A percentile compares a stretch with the other conserved stretches of the same genome.
phyloP scores from a whole-genome alignment of 2,797 vertebrate species.

The Triplophysa bombifrons region DNA sequence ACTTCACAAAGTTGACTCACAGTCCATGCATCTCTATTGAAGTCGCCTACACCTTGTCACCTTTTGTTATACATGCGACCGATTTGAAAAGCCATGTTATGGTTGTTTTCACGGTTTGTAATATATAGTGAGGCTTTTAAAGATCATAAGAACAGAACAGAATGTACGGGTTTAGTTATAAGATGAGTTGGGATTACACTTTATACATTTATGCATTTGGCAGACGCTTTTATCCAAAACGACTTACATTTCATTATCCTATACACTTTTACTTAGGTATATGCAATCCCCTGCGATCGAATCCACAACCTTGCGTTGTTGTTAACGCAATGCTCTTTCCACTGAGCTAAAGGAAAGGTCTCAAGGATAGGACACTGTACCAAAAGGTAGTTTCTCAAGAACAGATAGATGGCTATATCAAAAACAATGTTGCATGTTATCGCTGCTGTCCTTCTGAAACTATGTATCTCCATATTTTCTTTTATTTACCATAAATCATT shows the following conservation, averaged over 20 bases:
- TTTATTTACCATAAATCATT: too few relatives aligned
- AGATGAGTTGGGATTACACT: background rate
- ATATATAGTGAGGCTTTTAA: background rate
- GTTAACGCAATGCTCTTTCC: too few relatives aligned
- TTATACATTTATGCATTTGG: too few relatives aligned
- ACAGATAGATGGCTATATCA: background rate
- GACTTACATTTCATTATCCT: too few relatives aligned
- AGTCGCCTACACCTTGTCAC: background rate
- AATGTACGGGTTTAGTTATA: background rate
- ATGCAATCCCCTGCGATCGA: too few relatives aligned
- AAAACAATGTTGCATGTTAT: too few relatives aligned
- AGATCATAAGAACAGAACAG: slow-evolving; percentile 11
- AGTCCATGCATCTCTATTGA: too few relatives aligned
- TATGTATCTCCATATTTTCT: too few relatives aligned
- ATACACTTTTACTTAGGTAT: too few relatives aligned
- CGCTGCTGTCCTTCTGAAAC: too few relatives aligned
- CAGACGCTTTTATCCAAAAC: too few relatives aligned
- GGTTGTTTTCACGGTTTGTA: slow-evolving; percentile 1
- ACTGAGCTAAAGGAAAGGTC: background rate
- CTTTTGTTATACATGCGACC: slow-evolving; percentile 2
- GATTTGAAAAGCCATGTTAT: slow-evolving; percentile 11
- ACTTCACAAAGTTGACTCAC: background rate
- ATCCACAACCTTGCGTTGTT: too few relatives aligned
- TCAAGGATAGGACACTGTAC: slow-evolving; percentile 3
- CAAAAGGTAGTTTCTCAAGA: slow-evolving; percentile 5